These are phyloP conservation scores for Plebejus anna DNA, from an alignment of 2,888 invertebrate genomes.

Conservation along the genomic window DNA sequence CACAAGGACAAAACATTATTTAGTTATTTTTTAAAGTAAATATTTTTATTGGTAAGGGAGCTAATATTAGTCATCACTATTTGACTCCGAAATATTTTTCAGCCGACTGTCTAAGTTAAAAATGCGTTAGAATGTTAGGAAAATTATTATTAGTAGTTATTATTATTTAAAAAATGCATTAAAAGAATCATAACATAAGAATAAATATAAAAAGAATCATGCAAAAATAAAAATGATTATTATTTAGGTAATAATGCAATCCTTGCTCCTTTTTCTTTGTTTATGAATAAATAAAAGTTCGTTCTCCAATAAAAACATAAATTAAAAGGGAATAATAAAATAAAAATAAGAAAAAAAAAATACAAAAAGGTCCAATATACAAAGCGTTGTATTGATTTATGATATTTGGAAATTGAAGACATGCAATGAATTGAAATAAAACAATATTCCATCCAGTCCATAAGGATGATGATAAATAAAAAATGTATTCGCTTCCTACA, in stretches of 20 bases:
- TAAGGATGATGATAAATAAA: conserved; percentile 4
- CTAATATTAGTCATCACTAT: no score
- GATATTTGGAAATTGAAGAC: conserved; percentile 42
- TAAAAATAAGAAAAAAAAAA: conserved; percentile 9
- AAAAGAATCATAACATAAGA: no score
- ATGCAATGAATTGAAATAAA: conserved; percentile 48
- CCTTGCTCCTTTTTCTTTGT: neutral
- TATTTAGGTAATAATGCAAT: neutral
- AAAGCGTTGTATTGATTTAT: conserved; percentile 39
- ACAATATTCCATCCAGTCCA: conserved; percentile 30
- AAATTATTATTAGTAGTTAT: no score
- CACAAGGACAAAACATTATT: no score
- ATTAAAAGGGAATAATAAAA: neutral
- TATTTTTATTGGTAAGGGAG: no score
- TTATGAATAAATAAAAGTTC: neutral
- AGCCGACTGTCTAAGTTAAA: no score
- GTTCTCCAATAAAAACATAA: neutral
- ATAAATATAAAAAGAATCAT: neutral
- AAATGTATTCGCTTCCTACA: neutral
- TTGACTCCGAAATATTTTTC: no score
- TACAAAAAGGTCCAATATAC: conserved; percentile 68
- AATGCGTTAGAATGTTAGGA: no score
- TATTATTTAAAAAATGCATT: no score
- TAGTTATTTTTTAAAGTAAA: no score
- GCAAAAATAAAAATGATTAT: neutral